A percentile compares a stretch with the other conserved stretches of the same genome.
Evolutionary conservation across 2,888 invertebrate genomes (phyloP).

Genomic region (Epinotia nisella): DNA sequence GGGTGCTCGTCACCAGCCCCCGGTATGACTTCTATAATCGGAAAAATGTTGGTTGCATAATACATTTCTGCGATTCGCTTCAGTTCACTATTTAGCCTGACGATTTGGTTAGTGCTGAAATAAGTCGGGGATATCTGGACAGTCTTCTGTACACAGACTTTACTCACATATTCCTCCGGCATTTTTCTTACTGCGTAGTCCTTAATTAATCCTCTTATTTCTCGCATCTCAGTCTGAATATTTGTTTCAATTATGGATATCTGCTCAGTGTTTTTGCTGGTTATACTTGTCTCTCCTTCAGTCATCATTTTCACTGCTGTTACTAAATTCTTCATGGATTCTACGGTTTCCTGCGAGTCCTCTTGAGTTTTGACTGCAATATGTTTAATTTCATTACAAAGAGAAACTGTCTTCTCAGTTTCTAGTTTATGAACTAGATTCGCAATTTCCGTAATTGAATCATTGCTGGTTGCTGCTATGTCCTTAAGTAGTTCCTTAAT

Average conservation of each 20-base stretch:
- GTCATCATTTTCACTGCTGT: not conserved
- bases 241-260: not conserved
- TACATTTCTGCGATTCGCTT: not conserved
- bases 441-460: too few relatives aligned
- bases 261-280: not conserved
- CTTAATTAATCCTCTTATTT: not conserved
- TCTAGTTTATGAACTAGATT: too few relatives aligned
- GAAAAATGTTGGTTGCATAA: constrained; percentile 3
- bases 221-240: not conserved
- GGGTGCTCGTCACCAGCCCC: constrained; percentile 1
- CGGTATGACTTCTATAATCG: constrained; percentile 4
- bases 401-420: too few relatives aligned
- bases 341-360: not conserved
- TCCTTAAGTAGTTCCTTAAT: too few relatives aligned
- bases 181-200: not conserved
- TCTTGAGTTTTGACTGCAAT: not conserved
- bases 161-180: not conserved
- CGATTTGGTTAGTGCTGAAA: constrained; percentile 3
- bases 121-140: constrained; percentile 8
- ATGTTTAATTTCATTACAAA: not conserved
- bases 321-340: not conserved
- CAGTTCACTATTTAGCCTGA: not conserved
- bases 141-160: not conserved
- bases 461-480: too few relatives aligned
- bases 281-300: not conserved